Evolutionary conservation across 1,140 invertebrate species (phyloP), one percentile per base, ranked within the genome.

Genomic region (Teleopsis dalmanni): DNA sequence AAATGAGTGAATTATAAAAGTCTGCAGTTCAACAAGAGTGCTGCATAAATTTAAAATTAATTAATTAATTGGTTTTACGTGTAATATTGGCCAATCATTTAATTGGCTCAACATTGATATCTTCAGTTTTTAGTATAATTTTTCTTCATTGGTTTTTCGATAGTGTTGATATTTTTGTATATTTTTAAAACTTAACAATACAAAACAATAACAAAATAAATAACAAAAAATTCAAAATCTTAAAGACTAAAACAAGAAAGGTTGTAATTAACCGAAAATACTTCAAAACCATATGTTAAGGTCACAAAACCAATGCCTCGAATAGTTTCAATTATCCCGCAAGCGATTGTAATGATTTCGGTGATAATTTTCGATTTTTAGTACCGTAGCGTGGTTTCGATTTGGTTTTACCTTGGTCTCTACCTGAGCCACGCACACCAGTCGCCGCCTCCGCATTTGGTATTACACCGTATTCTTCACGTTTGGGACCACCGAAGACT

Each of bases 331-430:
- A 25, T 58, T 44, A 68, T 1, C 65, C 65, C 5, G 64, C 60
- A 37, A 68, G 47, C n/a, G 65, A 68, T 33, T 59, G 43, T 7
- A 68, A 52, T 0, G 61, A 55, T 51, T 65, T 65, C 19, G 62
- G 60, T 3, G 61, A 57, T n/a, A 68, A 50, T 46, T 68, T 68
- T 33, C 65, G 64, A 25, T 65, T 55, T 45, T 67, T 67, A 0
- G 63, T 45, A 8, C 58, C 58, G 29, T 43, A 19, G 25, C 41
- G 22, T 27, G 41, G 25, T 29, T 43, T 5, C 41, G 41, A n/a
- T 6, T 29, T 4, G 3, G 55, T 0, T 53, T 48, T 3, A 22
- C 51, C 55, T 36, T 56, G 43, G 4, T 45, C 58, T 31, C 55
- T 62, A 43, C 59, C 63, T 26, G 58, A 60, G 16, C 53, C 41